Base-by-base conservation (phyloP, 2,797 vertebrate genomes). In the Phrynocephalus forsythii region DNA sequence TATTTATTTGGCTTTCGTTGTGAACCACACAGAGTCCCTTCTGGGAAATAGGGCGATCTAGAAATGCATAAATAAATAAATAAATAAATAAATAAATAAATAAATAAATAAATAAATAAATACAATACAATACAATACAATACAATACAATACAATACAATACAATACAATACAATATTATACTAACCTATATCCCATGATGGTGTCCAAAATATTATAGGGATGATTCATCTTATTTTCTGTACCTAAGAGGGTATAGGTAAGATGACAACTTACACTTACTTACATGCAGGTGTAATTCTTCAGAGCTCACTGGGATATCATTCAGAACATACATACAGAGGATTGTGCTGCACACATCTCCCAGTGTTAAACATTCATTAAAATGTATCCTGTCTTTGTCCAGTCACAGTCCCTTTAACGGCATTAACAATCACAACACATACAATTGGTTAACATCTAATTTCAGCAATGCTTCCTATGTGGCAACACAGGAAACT, bases 351-450 rank as follows among this genome's bases (percentile, higher is more conserved):
- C 5, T 50, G 60, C 44, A 28, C n/a, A 80, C 2, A 5, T 82
- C 71, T 82, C 9, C 68, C 3, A 48, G 20, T 66, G 11, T 68
- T 72, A 56, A 79, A 63, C 76, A 69, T 22, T 88, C 44, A 30
- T 69, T 79, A 11, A 67, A 84, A 66, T 82, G 72, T 79, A 68
- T 52, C 76, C 77, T 88, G 71, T 79, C 84, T 89, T 90, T 86
- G 79, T 85, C 91, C 85, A 52, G 85, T 67, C 3, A 1, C 88
- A 82, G 67, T 90, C 91, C 56, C 89, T 93, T 78, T 86, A 92
- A 86, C 83, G 28, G 72, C 52, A 48, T 3, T 81, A 52, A 88
- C 78, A 68, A 56, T 85, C 48, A 91, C 50, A 83, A 92, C 38
- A 73, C 18, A 15, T 63, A 79, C 15, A 84, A 89, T 0, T 80